Evolutionary conservation across 2,113 vertebrate species (phyloP), one percentile per base, ranked within the genome.

Genomic region (Otus sunia): DNA sequence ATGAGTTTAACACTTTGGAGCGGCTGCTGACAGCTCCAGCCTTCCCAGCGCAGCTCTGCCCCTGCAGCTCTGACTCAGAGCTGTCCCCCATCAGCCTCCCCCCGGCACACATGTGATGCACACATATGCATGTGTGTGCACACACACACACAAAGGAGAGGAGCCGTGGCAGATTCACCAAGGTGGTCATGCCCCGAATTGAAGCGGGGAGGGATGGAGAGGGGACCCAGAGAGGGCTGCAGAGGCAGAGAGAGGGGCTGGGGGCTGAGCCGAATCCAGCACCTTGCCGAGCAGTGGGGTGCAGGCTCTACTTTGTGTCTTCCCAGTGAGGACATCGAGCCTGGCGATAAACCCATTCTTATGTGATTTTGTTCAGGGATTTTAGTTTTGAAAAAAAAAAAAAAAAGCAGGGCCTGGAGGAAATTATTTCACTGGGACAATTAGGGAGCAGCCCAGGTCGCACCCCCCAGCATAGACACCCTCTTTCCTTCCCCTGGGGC

Each of bases 121-220:
- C 74, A 41, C 1, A 19, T 21, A 47, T 21, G 45, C 45, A 21
- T 19, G 4, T 3, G 1, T 53, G 39, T 17, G 39, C 9, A 11
- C 14, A 2, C 30, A 3, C 37, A 10, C 19, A n/a, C 27, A 20
- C 26, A 59, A 6, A 36, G 19, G 41, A 53, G 69, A 3, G 4
- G 12, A 55, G 74, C 53, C 0, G 1, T 60, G 43, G 29, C 59
- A 60, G 21, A 27, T 41, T 74, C 55, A 64, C 58, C 63, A n/a
- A 45, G 43, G 63, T 43, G 36, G 41, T 23, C 2, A 3, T 66
- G 34, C n/a, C 37, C 37, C 2, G 0, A 73, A 32, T 47, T 1
- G 1, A 45, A 55, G 29, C 3, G 8, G 8, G 36, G 29, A 75
- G 50, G 19, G 32, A 30, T 23, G 53, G 39, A 67, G 59, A 45